Evolutionary conservation across 2,888 invertebrate genomes (phyloP).

Genomic region (Euplexia lucipara): DNA sequence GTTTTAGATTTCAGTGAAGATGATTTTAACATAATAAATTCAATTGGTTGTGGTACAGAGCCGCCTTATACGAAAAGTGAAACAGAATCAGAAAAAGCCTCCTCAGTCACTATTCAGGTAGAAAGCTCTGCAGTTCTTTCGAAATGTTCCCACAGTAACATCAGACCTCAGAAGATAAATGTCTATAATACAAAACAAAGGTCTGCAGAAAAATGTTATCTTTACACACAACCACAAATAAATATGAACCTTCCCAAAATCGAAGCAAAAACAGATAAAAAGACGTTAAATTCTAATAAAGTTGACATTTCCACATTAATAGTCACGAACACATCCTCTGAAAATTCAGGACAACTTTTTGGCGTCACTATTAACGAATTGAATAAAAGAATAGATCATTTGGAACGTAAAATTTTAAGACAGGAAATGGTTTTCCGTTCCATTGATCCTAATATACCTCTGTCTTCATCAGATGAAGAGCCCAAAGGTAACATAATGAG

Average conservation of each 20-base stretch:
- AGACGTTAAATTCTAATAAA: conserved; percentile 71
- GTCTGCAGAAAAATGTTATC: conserved; percentile 80
- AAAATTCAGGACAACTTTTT: conserved; percentile 68
- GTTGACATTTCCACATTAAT: conserved; percentile 79
- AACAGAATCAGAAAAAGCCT: conserved; percentile 66
- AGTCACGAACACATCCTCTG: conserved; percentile 76
- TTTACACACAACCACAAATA: conserved; percentile 76
- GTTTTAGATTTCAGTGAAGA: conserved; percentile 76
- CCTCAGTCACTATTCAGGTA: conserved; percentile 70
- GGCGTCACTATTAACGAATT: conserved; percentile 72
- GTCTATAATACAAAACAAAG: conserved; percentile 71
- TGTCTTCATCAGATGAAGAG: conserved; percentile 84
- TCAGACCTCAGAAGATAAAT: conserved; percentile 61
- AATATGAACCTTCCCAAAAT: conserved; percentile 79
- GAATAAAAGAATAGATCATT: conserved; percentile 78
- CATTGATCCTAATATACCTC: conserved; percentile 76
- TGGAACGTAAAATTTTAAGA: conserved; percentile 81
- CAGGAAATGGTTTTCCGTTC: conserved; percentile 85
- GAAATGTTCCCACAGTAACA: conserved; percentile 71
- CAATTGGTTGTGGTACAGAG: conserved; percentile 68
- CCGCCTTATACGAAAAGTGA: conserved; percentile 66
- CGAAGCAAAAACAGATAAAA: conserved; percentile 70
- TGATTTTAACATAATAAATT: conserved; percentile 69
- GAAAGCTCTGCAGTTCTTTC: conserved; percentile 68
- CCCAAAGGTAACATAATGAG: conserved; percentile 72